Conservation (phyloP, 2,888 invertebrate species). For the Fragum sueziense region DNA sequence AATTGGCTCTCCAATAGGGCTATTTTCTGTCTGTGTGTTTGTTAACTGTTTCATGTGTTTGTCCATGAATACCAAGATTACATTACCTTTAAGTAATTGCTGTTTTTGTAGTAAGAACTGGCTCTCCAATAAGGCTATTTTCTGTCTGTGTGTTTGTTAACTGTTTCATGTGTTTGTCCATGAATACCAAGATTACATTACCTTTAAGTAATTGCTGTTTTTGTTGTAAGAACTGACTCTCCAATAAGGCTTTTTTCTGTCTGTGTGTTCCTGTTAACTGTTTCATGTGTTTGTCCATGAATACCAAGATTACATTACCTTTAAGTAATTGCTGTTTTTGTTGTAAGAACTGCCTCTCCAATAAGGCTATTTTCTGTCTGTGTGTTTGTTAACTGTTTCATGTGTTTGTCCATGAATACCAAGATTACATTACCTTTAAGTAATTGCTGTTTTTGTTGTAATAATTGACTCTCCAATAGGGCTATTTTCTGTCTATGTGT, state of each 20-base stretch:
- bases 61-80: no score
- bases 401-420: no score
- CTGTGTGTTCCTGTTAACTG: constrained; percentile 94
- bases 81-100: not conserved
- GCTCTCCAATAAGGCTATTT: not conserved
- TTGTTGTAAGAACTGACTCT: constrained; percentile 96
- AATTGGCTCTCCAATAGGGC: no score
- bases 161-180: no score
- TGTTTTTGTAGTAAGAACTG: not conserved
- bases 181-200: no score
- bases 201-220: constrained; percentile 89
- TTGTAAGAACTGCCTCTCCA: no score
- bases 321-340: no score
- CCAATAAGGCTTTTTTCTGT: constrained; percentile 95
- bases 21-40: no score
- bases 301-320: no score
- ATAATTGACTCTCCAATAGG: not conserved
- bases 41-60: no score
- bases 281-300: constrained; percentile 93
- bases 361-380: no score
- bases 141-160: not conserved
- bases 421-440: not conserved
- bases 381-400: no score
- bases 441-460: not conserved
- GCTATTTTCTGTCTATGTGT: not conserved